phyloP scores from a whole-genome alignment of 2,113 vertebrate species.

The Trematocara zebra region DNA sequence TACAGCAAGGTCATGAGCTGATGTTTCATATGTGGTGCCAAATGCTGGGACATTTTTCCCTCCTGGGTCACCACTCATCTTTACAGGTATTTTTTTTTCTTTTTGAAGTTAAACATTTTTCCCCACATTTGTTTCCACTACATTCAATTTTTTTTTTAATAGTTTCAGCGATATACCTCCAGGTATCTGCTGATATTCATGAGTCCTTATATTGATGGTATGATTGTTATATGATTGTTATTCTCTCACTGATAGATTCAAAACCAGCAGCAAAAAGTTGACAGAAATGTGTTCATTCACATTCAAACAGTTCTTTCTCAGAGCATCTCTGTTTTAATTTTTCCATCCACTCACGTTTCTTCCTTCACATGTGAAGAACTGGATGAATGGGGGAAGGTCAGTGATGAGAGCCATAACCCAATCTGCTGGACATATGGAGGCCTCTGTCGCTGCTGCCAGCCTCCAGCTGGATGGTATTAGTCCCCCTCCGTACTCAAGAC shows the following conservation, averaged over 20 bases:
- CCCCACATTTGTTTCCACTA: neutral
- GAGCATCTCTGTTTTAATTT: neutral
- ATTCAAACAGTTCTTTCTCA: neutral
- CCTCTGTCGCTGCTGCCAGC: slow-evolving; percentile 33
- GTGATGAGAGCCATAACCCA: slow-evolving; percentile 19
- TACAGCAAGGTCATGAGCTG: neutral
- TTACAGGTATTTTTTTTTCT: neutral
- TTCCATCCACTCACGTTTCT: neutral
- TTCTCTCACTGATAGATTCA: neutral
- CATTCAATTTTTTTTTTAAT: neutral
- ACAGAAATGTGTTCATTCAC: neutral
- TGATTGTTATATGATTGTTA: neutral
- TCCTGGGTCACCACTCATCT: neutral
- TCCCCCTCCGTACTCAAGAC: slow-evolving; percentile 10
- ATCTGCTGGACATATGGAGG: slow-evolving; percentile 58
- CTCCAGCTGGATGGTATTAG: slow-evolving; percentile 66
- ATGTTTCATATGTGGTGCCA: neutral
- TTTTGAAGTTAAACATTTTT: neutral
- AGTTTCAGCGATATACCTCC: neutral
- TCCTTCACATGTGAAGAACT: neutral
- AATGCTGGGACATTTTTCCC: neutral
- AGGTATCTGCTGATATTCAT: neutral
- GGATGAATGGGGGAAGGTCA: slow-evolving; percentile 23
- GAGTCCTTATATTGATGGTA: neutral
- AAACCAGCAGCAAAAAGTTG: neutral